Evolutionary conservation across 2,888 invertebrate genomes (phyloP).

Genomic region (Nasonovia ribisnigri): DNA sequence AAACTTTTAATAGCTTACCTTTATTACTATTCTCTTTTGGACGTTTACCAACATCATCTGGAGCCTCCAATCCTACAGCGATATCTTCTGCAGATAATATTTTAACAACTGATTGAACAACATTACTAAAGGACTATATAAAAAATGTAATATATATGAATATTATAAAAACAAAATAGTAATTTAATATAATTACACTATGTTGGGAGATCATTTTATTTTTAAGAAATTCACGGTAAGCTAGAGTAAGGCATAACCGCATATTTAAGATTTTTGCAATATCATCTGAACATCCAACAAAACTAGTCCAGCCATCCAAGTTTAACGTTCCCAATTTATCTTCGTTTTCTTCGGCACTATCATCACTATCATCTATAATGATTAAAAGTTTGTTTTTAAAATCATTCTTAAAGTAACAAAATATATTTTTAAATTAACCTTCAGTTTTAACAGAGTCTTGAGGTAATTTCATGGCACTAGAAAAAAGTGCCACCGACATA

Average conservation of each 20-base stretch:
- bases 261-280: constrained; percentile 59
- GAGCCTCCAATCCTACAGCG: constrained; percentile 78
- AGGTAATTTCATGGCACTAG: constrained; percentile 69
- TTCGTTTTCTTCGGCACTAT: constrained; percentile 42
- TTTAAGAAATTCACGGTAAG: constrained; percentile 61
- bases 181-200: constrained; percentile 47
- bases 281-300: constrained; percentile 52
- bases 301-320: constrained; percentile 60
- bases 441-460: constrained; percentile 33
- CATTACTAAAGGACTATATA: constrained; percentile 74
- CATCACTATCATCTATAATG: constrained; percentile 38
- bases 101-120: constrained; percentile 77
- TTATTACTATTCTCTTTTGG: constrained; percentile 71
- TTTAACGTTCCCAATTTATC: constrained; percentile 32
- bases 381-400: neutral
- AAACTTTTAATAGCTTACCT: neutral
- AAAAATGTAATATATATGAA: constrained; percentile 30
- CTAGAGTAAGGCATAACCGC: constrained; percentile 55
- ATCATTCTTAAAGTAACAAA: neutral
- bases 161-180: neutral
- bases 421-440: constrained; percentile 21
- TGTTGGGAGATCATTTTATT: constrained; percentile 52
- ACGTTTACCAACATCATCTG: constrained; percentile 81
- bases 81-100: constrained; percentile 81
- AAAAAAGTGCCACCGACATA: constrained; percentile 83